These are phyloP conservation scores for Pyrocephalus nanus DNA, from an alignment of 2,797 vertebrate genomes.

Conservation along the genomic window DNA sequence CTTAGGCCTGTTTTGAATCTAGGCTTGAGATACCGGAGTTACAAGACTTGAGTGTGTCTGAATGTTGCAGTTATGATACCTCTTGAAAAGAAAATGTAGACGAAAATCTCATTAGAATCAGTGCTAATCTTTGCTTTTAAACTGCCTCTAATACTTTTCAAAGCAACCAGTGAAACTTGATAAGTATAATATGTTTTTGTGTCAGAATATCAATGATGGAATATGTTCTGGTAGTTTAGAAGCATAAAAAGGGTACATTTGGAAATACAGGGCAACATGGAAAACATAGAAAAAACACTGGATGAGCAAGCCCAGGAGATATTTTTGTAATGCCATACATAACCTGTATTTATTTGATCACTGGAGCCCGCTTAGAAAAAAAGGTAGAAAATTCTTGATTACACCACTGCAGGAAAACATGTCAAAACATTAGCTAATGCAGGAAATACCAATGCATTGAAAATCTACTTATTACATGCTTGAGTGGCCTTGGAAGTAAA, in stretches of 20 bases:
- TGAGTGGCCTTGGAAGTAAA: not conserved
- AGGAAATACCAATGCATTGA: not conserved
- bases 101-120: not conserved
- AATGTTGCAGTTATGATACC: not conserved
- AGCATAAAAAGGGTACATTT: not conserved
- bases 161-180: not conserved
- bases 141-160: not conserved
- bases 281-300: not conserved
- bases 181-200: not conserved
- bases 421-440: not conserved
- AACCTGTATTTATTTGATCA: not conserved
- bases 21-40: not conserved
- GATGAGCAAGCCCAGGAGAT: not conserved
- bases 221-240: not conserved
- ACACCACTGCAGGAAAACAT: not conserved
- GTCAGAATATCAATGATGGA: not conserved
- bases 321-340: not conserved
- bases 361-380: not conserved
- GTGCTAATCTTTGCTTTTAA: not conserved
- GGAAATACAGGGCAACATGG: not conserved
- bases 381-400: not conserved
- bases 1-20: not conserved
- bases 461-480: constrained; percentile 8
- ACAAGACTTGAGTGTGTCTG: not conserved
- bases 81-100: not conserved